Conservation (phyloP, 2,113 vertebrate genomes). For the Paedocypris sp. region DNA sequence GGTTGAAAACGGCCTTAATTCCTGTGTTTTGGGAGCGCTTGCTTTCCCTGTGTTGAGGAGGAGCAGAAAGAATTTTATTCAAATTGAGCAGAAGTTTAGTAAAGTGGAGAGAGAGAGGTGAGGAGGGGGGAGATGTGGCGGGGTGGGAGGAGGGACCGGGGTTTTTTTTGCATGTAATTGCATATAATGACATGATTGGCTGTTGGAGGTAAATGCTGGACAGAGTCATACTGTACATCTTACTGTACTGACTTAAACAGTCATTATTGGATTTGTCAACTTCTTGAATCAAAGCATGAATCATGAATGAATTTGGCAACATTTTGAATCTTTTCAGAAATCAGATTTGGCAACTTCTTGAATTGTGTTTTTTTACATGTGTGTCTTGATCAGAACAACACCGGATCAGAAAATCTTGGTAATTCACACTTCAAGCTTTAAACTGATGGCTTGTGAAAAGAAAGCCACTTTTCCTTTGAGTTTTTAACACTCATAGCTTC, state of each 20-base stretch:
- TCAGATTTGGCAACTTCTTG: too few species aligned
- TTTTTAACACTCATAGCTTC: background rate
- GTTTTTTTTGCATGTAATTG: too few species aligned
- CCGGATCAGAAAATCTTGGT: constrained; percentile 7
- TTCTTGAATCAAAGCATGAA: too few species aligned
- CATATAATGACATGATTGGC: too few species aligned
- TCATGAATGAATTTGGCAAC: too few species aligned
- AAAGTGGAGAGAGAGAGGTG: constrained; percentile 18
- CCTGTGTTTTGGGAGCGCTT: constrained; percentile 35
- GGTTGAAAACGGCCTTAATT: constrained; percentile 11
- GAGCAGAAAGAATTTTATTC: constrained; percentile 66
- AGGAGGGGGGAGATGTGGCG: constrained; percentile 18
- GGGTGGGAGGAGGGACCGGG: too few species aligned
- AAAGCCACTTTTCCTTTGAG: background rate
- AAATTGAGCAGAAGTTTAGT: constrained; percentile 53
- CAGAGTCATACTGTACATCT: too few species aligned
- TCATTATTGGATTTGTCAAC: too few species aligned
- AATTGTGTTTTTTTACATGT: too few species aligned
- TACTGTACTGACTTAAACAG: too few species aligned
- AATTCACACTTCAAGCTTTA: constrained; percentile 24
- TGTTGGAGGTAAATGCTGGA: too few species aligned
- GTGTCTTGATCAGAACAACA: constrained; percentile 25
- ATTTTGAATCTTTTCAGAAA: too few species aligned
- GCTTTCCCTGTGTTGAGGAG: constrained; percentile 50
- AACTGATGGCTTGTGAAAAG: constrained; percentile 7